phyloP scores from a whole-genome alignment of 92 coral and sea anemone species.

The Ricordea florida region DNA sequence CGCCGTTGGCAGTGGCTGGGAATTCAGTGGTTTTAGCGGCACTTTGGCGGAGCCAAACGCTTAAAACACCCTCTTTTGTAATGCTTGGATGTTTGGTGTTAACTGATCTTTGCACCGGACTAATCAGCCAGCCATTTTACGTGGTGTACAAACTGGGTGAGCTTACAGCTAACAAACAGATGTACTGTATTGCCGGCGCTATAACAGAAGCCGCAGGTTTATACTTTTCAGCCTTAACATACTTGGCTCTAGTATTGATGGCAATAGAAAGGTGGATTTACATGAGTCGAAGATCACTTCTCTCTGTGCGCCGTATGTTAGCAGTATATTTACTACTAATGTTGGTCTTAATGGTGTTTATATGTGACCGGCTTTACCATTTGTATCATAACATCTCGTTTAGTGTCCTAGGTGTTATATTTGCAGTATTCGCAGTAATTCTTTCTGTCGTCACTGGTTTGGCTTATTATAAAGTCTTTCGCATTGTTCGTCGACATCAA shows the following conservation, averaged over 20 bases:
- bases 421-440: too few species aligned
- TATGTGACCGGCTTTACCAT: too few species aligned
- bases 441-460: not conserved
- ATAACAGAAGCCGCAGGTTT: not conserved
- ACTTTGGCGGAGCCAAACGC: not conserved
- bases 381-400: not conserved
- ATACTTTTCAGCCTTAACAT: not conserved
- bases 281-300: not conserved
- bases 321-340: not conserved
- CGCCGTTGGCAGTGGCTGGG: not conserved
- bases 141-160: not conserved
- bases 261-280: constrained; percentile 3
- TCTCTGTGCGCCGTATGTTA: not conserved
- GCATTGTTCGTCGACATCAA: not conserved
- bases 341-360: too few species aligned
- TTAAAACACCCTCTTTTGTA: not conserved
- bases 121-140: not conserved
- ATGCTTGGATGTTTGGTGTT: not conserved
- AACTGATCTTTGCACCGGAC: not conserved
- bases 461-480: not conserved
- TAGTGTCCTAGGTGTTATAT: too few species aligned
- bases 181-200: not conserved
- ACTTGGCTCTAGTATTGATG: not conserved
- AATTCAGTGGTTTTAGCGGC: not conserved
- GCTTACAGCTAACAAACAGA: not conserved